Evolutionary conservation across 1,140 invertebrate genomes (phyloP).

Genomic region (Octopus sinensis): DNA sequence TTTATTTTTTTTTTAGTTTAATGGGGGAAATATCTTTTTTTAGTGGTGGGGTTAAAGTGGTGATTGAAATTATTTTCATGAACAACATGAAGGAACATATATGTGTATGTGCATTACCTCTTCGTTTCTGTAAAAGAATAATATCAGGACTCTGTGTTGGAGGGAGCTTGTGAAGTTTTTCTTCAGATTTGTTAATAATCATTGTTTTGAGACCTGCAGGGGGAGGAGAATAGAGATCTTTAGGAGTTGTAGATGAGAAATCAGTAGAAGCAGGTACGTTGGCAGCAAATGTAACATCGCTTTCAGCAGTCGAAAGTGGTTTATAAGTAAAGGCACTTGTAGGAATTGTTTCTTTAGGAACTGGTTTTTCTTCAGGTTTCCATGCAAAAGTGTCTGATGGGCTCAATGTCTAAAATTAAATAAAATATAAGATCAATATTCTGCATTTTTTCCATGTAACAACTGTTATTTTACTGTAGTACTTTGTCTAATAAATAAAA

Average conservation of each 20-base stretch:
- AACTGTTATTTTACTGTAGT: too few species aligned
- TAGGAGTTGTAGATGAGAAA: too few species aligned
- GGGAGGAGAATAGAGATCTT: background rate
- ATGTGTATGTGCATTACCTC: slow-evolving; percentile 64
- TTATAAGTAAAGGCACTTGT: slow-evolving; percentile 19
- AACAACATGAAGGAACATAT: too few species aligned
- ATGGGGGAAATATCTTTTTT: too few species aligned
- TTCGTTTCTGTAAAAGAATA: slow-evolving; percentile 80
- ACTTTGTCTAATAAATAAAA: too few species aligned
- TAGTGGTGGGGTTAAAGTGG: too few species aligned
- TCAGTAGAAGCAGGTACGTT: too few species aligned
- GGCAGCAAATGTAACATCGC: too few species aligned
- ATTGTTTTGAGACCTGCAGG: background rate
- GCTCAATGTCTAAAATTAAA: slow-evolving; percentile 10
- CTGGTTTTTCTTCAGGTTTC: slow-evolving; percentile 19
- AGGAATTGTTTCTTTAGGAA: slow-evolving; percentile 11
- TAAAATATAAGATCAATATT: background rate
- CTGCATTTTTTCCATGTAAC: too few species aligned
- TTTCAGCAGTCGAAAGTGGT: slow-evolving; percentile 5
- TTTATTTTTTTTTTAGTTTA: too few species aligned
- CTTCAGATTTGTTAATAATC: background rate
- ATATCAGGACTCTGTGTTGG: slow-evolving; percentile 83
- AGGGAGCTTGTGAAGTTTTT: slow-evolving; percentile 63
- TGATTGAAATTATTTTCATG: too few species aligned
- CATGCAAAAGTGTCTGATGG: slow-evolving; percentile 31